Evolutionary conservation across 2,113 vertebrate genomes (phyloP).

Genomic region (Carollia perspicillata): DNA sequence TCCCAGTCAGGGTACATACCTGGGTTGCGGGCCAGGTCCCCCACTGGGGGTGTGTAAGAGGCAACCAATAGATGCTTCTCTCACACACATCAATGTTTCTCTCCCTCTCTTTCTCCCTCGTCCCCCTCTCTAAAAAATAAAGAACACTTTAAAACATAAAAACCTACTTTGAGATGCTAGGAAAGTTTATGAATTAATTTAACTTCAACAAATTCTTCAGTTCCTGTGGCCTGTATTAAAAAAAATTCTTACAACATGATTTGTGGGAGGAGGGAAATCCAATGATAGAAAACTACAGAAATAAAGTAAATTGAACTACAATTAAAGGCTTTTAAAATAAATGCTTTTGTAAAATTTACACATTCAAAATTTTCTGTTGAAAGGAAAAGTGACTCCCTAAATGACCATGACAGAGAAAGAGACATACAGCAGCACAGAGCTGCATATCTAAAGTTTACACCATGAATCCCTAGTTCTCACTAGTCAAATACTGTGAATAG

Average conservation of each 20-base stretch:
- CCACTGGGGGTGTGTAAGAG: too few relatives aligned
- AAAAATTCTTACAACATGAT: not conserved
- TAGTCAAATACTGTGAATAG: constrained; percentile 20
- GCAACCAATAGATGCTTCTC: too few relatives aligned
- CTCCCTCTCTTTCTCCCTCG: too few relatives aligned
- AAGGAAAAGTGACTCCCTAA: constrained; percentile 10
- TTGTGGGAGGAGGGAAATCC: not conserved
- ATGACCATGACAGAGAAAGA: not conserved
- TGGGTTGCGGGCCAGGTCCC: too few relatives aligned
- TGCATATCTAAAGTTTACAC: not conserved
- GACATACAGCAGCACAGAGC: not conserved
- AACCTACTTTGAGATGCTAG: not conserved
- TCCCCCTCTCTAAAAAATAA: too few relatives aligned
- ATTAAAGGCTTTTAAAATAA: constrained; percentile 14
- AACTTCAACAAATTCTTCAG: not conserved
- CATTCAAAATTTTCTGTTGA: not conserved
- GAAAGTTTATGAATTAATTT: not conserved
- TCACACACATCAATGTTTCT: too few relatives aligned
- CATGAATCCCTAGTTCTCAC: not conserved
- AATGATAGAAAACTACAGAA: not conserved
- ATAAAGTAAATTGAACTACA: not conserved
- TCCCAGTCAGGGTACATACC: too few relatives aligned
- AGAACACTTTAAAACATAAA: too few relatives aligned
- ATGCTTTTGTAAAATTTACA: not conserved
- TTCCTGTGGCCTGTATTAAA: not conserved